A percentile compares a stretch with the other conserved stretches of the same genome.
These are phyloP conservation scores for Eupithecia inturbata DNA, from an alignment of 2,888 invertebrate genomes.

Conservation along the genomic window DNA sequence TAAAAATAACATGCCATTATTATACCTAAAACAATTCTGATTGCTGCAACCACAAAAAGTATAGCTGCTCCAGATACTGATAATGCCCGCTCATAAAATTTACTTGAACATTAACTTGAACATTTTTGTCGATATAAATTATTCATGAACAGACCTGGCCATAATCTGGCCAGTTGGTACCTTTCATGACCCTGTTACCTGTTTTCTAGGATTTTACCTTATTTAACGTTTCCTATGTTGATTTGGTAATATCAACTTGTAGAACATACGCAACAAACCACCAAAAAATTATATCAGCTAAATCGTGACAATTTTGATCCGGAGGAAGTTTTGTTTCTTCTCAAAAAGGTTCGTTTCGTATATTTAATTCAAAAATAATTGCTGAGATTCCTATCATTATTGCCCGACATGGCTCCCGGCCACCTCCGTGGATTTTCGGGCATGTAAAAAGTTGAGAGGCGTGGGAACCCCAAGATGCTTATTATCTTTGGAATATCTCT, in stretches of 20 bases:
- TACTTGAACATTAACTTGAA: conserved; percentile 34
- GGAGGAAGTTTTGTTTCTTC: conserved; percentile 4
- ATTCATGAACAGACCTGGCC: conserved; percentile 35
- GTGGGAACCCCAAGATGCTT: conserved; percentile 53
- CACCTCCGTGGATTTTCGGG: conserved; percentile 57
- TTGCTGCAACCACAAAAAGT: conserved; percentile 39
- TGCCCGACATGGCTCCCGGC: conserved; percentile 73
- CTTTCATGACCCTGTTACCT: conserved; percentile 10
- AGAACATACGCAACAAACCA: neutral
- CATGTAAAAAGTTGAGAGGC: conserved; percentile 55
- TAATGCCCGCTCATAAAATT: conserved; percentile 38
- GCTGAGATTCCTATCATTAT: conserved; percentile 78
- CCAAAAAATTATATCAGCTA: neutral
- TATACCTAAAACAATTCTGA: conserved; percentile 28
- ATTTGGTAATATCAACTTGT: neutral
- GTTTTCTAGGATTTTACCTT: conserved; percentile 10
- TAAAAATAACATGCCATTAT: conserved; percentile 50
- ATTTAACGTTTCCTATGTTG: neutral
- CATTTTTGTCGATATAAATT: conserved; percentile 39
- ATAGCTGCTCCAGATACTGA: conserved; percentile 34
- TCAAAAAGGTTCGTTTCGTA: conserved; percentile 44
- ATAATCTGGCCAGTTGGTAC: conserved; percentile 23
- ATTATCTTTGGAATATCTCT: conserved; percentile 66
- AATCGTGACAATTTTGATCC: conserved; percentile 3
- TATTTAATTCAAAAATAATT: conserved; percentile 72